Base-by-base conservation (phyloP, 2,797 vertebrate species). In the Notolabrus celidotus region DNA sequence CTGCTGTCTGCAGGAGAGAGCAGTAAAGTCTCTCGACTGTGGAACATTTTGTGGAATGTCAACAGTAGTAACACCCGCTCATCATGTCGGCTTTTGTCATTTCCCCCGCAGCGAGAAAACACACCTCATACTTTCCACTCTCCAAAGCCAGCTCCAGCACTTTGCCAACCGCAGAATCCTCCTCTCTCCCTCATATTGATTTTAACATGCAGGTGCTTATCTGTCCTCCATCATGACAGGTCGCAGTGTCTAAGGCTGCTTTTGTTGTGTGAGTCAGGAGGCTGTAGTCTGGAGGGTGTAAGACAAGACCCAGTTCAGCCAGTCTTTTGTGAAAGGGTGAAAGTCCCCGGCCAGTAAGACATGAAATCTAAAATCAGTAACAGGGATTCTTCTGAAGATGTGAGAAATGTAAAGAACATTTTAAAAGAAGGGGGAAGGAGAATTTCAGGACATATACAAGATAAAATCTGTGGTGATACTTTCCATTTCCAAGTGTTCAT, bases 41-140 rank as follows among this genome's bases (percentile, higher is more conserved):
- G 84, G 91, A 89, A 89, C 81, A 20, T 73, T 66, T 78, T 59
- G 52, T 75, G 86, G 82, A 88, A 88, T 88, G 87, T 90, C 85
- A 85, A 88, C 84, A 84, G 74, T 78, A 83, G 84, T 82, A 80
- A 63, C 79, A 57, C 47, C 76, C 69, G 57, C 77, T 79, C 88
- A 79, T 88, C 86, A 83, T 83, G 56, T 64, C 1, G 45, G 78
- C 82, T 86, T 81, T 79, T 84, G 77, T 89, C 75, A 67, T 86
- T 86, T 83, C 80, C 83, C 65, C 46, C 76, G 51, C 34, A 59
- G 72, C 46, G 51, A 72, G 60, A 82, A 60, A 61, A 67, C 66
- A 58, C 62, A 68, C 78, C 77, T 90, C 81, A 87, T 80, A 86
- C 64, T 92, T 90, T 91, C 88, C 90, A 80, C 36, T 58, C 43